phyloP scores from a whole-genome alignment of 2,797 vertebrate species.

The Limnodromus scolopaceus region DNA sequence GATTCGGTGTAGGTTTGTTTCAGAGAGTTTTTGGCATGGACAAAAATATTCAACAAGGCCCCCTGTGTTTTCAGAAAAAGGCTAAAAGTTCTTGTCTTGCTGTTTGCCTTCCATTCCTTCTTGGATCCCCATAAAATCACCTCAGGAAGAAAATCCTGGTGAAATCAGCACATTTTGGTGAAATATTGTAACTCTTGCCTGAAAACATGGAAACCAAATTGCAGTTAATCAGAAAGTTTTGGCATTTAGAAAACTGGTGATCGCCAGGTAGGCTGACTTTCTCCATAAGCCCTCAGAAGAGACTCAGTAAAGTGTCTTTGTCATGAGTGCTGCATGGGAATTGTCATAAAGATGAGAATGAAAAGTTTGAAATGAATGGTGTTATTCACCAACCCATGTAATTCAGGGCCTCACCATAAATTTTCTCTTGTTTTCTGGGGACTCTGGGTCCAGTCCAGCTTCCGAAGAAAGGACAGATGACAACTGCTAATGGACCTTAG shows the following conservation, averaged over 20 bases:
- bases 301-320: background rate
- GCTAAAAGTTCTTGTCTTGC: background rate
- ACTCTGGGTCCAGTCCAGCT: background rate
- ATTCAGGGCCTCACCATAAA: background rate
- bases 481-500: background rate
- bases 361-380: background rate
- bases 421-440: background rate
- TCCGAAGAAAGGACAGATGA: background rate
- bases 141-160: background rate
- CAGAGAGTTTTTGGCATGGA: background rate
- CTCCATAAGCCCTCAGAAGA: background rate
- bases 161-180: background rate
- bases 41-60: background rate
- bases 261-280: background rate
- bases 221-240: background rate
- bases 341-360: background rate
- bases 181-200: background rate
- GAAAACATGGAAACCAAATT: background rate
- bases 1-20: background rate
- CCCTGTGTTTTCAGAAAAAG: background rate
- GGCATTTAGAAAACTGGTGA: background rate
- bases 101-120: background rate
- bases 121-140: background rate
- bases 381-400: background rate
- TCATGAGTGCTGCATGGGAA: background rate